These are phyloP conservation scores for cattle (Bos taurus) DNA, from an alignment of 2,113 vertebrate genomes.

Conservation along the genomic window DNA sequence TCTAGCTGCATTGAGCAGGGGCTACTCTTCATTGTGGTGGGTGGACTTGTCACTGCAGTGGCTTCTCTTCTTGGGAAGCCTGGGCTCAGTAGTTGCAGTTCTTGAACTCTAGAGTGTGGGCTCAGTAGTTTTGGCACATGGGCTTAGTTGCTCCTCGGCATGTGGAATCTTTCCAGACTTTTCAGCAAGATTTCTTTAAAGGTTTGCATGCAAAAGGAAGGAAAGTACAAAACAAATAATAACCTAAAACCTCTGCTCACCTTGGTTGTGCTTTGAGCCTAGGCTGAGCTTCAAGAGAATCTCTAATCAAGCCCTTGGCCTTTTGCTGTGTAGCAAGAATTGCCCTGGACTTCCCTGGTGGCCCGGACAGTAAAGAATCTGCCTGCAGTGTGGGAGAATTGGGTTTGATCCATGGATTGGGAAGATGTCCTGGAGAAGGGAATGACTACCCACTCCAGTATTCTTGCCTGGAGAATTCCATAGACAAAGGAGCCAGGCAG, in stretches of 20 bases:
- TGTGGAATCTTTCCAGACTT: background rate
- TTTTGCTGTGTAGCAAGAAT: background rate
- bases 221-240: background rate
- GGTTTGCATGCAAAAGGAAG: background rate
- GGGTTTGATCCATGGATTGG: background rate
- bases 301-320: background rate
- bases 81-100: background rate
- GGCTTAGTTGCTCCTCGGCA: background rate
- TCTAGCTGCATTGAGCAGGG: background rate
- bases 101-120: background rate
- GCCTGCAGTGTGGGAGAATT: background rate
- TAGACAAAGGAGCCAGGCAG: background rate
- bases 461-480: background rate
- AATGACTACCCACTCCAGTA: background rate
- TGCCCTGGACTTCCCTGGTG: background rate
- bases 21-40: background rate
- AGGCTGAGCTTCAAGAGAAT: background rate
- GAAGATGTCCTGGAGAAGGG: background rate
- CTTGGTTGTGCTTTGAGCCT: background rate
- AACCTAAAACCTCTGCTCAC: background rate
- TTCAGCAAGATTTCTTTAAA: background rate
- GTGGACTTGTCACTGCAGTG: fast-evolving
- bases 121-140: background rate
- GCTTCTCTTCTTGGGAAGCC: background rate
- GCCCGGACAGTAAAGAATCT: background rate